Evolutionary conservation across 2,113 vertebrate genomes (phyloP), one percentile per base, ranked within the genome.

Genomic region (Serilophus lunatus): DNA sequence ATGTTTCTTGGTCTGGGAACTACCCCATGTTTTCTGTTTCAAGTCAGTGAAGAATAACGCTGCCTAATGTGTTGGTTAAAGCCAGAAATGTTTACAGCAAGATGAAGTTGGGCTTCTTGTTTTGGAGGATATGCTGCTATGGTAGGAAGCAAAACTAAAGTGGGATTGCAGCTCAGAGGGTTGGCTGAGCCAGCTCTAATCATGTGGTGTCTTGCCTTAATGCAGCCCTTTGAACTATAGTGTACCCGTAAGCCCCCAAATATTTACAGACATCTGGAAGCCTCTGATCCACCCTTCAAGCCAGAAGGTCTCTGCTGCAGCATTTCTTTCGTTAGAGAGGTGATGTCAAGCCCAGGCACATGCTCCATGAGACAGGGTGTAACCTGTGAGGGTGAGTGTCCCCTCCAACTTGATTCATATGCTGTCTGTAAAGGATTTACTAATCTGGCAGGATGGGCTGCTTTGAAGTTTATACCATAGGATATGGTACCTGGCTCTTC

Each of bases 241-340:
- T 18, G 36, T 4, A 5, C 18, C 25, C 28, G 5, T 1, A 3
- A 1, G 1, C 14, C 28, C 25, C 23, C 3, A 6, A n/a, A 25
- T 23, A 10, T 38, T 60, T 38, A 42, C 22, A 7, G 19, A n/a
- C 23, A 13, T 22, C 44, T 33, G 24, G 36, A 6, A 28, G 42
- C 16, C 56, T 50, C 35, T 5, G 2, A 31, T 19, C 12, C 29
- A 33, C 2, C 25, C 35, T 8, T 9, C 0, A 3, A 66, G 31
- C 51, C 35, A 33, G 77, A 35, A n/a, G 15, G 38, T 25, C 50
- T 68, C 19, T 74, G 33, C 45, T 66, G 59, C 50, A 25, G 64
- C 23, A 1, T n/a, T 56, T 16, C 45, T 49, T 35, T 33, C 40
- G 18, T 29, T 33, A 16, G 13, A n/a, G 6, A 19, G 45, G 16